phyloP scores from a whole-genome alignment of 2,797 vertebrate genomes.

The Telmatherina bonti region DNA sequence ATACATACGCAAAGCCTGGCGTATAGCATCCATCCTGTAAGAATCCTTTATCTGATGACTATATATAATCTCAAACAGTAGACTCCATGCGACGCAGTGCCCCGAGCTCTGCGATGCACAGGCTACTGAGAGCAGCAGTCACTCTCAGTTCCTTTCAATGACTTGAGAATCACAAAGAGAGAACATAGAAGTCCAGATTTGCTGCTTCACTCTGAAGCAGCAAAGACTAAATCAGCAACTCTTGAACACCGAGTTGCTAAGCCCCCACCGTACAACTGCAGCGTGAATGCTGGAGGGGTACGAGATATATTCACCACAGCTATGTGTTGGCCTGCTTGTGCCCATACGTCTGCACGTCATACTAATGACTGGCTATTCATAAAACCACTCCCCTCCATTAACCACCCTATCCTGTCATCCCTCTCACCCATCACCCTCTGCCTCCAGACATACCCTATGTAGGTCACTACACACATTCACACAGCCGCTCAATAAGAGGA shows the following conservation, averaged over 20 bases:
- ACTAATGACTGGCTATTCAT: slow-evolving; percentile 23
- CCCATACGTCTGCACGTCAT: not conserved
- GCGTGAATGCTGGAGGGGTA: not conserved
- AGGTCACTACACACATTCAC: slow-evolving; percentile 71
- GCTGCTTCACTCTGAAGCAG: slow-evolving; percentile 19
- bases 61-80: too few species aligned
- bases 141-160: slow-evolving; percentile 58
- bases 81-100: slow-evolving; percentile 15
- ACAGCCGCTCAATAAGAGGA: slow-evolving; percentile 69
- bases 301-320: not conserved
- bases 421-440: slow-evolving; percentile 59
- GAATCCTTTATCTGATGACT: slow-evolving; percentile 16
- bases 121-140: slow-evolving; percentile 45
- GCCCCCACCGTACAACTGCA: not conserved
- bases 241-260: slow-evolving; percentile 14
- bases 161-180: slow-evolving; percentile 66
- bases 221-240: slow-evolving; percentile 41
- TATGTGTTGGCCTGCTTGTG: not conserved
- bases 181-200: slow-evolving; percentile 22
- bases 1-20: slow-evolving; percentile 2
- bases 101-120: not conserved
- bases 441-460: slow-evolving; percentile 68
- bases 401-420: slow-evolving; percentile 27
- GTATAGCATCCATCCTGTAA: slow-evolving; percentile 20
- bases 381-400: slow-evolving; percentile 4